Conservation (phyloP, 2,888 invertebrate species). For the Thymelicus acteon region DNA sequence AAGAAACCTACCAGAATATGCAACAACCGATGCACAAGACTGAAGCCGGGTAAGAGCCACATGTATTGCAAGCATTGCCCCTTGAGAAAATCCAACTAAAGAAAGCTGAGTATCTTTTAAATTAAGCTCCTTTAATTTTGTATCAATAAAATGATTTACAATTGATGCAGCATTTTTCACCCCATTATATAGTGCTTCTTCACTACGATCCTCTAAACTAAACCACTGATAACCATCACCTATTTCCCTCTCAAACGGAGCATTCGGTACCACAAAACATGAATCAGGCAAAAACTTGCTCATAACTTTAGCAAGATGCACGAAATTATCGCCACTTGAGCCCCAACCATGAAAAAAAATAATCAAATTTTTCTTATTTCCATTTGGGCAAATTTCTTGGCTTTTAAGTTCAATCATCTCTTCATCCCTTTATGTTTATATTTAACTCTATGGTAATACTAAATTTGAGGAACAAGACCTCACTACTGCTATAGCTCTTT, state of each 20-base stretch:
- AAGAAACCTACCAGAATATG: slow-evolving; percentile 13
- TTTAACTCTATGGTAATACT: slow-evolving; percentile 13
- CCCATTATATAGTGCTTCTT: slow-evolving; percentile 13
- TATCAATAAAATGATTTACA: slow-evolving; percentile 13
- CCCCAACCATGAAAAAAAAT: slow-evolving; percentile 13
- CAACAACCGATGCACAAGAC: slow-evolving; percentile 13
- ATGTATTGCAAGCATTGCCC: slow-evolving; percentile 13
- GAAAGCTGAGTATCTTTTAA: slow-evolving; percentile 13
- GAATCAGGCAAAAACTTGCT: slow-evolving; percentile 13
- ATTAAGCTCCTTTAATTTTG: slow-evolving; percentile 13
- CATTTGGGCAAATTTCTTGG: slow-evolving; percentile 13
- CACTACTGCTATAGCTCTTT: slow-evolving; percentile 13
- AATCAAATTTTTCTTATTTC: slow-evolving; percentile 13
- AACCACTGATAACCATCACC: slow-evolving; percentile 13
- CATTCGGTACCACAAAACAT: slow-evolving; percentile 13
- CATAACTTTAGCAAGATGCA: slow-evolving; percentile 13
- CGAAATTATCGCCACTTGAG: slow-evolving; percentile 13
- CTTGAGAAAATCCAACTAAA: slow-evolving; percentile 13
- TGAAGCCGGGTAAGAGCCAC: slow-evolving; percentile 13
- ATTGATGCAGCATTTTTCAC: slow-evolving; percentile 13
- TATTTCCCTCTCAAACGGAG: slow-evolving; percentile 13
- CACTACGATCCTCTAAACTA: slow-evolving; percentile 13
- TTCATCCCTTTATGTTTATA: slow-evolving; percentile 13
- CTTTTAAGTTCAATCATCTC: slow-evolving; percentile 13
- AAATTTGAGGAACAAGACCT: slow-evolving; percentile 13